Percentiles rank a stretch among this genome's conserved stretches.
Evolutionary conservation across 2,113 vertebrate genomes (phyloP).

Genomic region (Cyrtonyx montezumae): DNA sequence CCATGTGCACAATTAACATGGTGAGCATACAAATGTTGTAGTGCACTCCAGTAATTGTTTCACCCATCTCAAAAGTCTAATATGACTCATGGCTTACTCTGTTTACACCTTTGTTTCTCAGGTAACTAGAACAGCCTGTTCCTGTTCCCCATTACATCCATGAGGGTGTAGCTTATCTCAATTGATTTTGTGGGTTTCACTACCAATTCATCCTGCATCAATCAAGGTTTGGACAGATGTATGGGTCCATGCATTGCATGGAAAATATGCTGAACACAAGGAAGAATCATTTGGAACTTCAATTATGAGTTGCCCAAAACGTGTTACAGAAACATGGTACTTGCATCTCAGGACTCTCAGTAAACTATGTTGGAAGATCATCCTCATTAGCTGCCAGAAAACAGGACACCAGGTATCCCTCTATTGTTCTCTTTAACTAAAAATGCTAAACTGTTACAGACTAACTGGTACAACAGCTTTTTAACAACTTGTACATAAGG

Average conservation of each 20-base stretch:
- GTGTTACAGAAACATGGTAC: neutral
- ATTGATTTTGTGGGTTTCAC: neutral
- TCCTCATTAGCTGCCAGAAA: neutral
- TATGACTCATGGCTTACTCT: neutral
- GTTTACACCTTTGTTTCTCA: conserved; percentile 6
- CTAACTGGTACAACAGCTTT: conserved; percentile 35
- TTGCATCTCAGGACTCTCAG: neutral
- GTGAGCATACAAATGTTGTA: neutral
- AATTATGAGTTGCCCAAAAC: neutral
- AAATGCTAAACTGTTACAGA: neutral
- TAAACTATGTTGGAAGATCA: neutral
- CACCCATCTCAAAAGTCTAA: neutral
- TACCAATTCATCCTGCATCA: neutral
- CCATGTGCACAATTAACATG: neutral
- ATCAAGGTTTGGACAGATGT: neutral
- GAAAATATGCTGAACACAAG: neutral
- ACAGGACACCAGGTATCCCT: neutral
- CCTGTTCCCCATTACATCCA: neutral
- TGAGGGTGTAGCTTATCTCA: neutral
- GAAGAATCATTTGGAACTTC: neutral
- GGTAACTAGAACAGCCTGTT: neutral
- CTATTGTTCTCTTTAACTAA: neutral
- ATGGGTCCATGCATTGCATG: neutral
- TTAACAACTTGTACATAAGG: neutral
- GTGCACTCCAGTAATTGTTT: neutral